Conservation (phyloP, 2,797 vertebrate species). For the Otolemur crassicaudatus region DNA sequence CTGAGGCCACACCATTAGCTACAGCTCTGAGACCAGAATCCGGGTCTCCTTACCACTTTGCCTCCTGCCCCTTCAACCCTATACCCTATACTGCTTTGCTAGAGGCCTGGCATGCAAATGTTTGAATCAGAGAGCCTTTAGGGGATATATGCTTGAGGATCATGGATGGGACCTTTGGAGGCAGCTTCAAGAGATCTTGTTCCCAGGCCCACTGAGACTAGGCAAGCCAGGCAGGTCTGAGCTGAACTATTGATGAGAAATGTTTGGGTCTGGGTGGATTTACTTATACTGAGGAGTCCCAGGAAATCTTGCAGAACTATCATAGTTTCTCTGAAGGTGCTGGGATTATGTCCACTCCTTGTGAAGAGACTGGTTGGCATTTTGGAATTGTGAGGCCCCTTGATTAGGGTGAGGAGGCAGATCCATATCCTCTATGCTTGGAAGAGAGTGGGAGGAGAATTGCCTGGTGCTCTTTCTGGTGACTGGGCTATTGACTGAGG, state of each 20-base stretch:
- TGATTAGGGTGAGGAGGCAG: background rate
- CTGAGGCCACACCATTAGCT: background rate
- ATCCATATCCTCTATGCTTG: background rate
- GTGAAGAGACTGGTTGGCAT: background rate
- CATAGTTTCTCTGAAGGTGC: slow-evolving; percentile 14
- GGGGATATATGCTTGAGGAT: background rate
- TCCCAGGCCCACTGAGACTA: background rate
- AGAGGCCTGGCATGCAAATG: background rate
- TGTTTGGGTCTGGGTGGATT: background rate
- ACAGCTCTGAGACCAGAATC: background rate
- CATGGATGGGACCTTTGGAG: background rate
- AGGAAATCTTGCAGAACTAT: background rate
- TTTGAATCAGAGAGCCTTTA: background rate
- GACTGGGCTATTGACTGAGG: background rate
- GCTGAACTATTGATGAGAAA: background rate
- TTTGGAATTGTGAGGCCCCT: background rate
- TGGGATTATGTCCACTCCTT: background rate
- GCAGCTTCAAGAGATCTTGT: background rate
- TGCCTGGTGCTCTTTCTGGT: background rate
- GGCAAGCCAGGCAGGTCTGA: background rate
- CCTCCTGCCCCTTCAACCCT: background rate
- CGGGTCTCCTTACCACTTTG: background rate
- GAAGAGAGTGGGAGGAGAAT: slow-evolving; percentile 4
- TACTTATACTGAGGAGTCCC: background rate
- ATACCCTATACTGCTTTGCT: background rate